phyloP scores from a whole-genome alignment of 2,797 vertebrate genomes.

The Paratrypauchen microcephalus region DNA sequence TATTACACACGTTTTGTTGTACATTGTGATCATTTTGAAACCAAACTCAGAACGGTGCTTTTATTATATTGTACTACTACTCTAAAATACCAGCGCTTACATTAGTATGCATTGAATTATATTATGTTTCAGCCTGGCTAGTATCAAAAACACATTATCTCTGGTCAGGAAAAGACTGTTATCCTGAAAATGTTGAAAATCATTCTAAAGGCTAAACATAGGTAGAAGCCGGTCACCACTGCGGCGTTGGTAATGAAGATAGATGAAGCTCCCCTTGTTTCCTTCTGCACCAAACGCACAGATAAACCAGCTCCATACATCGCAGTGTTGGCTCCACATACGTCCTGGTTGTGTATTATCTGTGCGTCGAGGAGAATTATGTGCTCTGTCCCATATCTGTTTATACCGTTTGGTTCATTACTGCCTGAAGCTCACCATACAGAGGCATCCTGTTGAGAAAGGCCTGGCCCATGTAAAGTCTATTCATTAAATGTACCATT shows the following conservation, averaged over 20 bases:
- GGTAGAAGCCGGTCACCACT: neutral
- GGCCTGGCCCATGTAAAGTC: constrained; percentile 6
- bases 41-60: too few relatives aligned
- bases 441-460: constrained; percentile 33
- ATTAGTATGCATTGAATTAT: neutral
- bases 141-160: neutral
- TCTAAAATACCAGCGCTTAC: neutral
- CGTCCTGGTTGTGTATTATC: constrained; percentile 33
- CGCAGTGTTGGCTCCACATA: constrained; percentile 15
- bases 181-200: neutral
- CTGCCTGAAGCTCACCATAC: constrained; percentile 28
- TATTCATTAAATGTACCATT: too few relatives aligned
- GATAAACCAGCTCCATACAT: constrained; percentile 41
- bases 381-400: constrained; percentile 35
- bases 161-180: neutral
- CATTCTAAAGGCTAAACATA: neutral
- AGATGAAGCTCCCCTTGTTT: constrained; percentile 59
- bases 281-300: constrained; percentile 44
- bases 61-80: neutral
- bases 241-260: constrained; percentile 55
- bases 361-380: constrained; percentile 44
- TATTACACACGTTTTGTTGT: too few relatives aligned
- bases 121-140: neutral
- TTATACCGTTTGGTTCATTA: constrained; percentile 52
- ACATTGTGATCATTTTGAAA: too few relatives aligned